Base-by-base conservation (phyloP, 2,113 vertebrate genomes). In the Pseudonaja textilis region DNA sequence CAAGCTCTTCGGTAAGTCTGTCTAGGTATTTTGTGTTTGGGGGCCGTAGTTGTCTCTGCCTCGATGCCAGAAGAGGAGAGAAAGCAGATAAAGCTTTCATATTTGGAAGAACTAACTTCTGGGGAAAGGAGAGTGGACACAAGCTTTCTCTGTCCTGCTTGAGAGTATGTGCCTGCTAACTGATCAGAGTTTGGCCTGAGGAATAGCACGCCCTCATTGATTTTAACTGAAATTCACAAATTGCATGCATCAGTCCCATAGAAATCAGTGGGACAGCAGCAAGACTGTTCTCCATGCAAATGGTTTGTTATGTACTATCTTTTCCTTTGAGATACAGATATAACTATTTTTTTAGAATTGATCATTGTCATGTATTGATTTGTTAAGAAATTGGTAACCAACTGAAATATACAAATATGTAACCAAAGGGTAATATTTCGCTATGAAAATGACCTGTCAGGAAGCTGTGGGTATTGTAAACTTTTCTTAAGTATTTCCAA, bases 1-100 rank as follows among this genome's bases (percentile, higher is more conserved):
- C 98, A 99, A 99, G 98, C 99, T 99, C 97, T 99, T 99, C 96
- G 98, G 99, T 99, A 97, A 99, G 99, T 98, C 97, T 95, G 96
- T 95, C 97, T 97, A 97, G 98, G 97, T 98, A 96, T 98, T 98
- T 98, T 95, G 97, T 45, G 29, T 90, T 61, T 6, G 74, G 88
- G 61, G 74, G 69, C 69, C 16, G 74, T 86, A 25, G 74, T 39
- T 39, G 91, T 14, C 69, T 86, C 45, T 42, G 88, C 64, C 5
- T 3, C 11, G n/a, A n/a, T 90, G 74, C 55, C 45, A 52, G 64
- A 85, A 74, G 54, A 39, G 12, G 11, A 50, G 45, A 34, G 88
- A 20, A 26, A 50, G 92, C 26, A 42, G 74, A 54, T 54, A 18
- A 39, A 89, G n/a, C n/a, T 25, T 39, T 39, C 1, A 1, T 81